Conservation (phyloP, 1,140 invertebrate species). For the Zelostemma sp. region DNA sequence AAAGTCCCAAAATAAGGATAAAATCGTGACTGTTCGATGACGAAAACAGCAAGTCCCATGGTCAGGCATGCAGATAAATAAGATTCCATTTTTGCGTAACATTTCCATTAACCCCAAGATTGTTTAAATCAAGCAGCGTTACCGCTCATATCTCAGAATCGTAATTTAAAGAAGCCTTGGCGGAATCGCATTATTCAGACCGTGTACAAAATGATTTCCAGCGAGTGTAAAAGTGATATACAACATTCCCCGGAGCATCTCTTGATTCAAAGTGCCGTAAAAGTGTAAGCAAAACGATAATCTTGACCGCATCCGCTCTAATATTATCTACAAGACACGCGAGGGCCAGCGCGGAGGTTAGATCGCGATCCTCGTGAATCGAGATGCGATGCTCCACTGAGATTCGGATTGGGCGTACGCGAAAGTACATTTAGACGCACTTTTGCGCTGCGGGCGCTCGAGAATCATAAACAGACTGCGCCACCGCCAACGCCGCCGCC, state of each 20-base stretch:
- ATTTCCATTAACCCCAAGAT: no score
- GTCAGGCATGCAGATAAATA: no score
- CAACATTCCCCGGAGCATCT: background rate
- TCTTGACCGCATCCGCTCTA: conserved; percentile 20
- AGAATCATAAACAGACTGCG: background rate
- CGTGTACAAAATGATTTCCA: background rate
- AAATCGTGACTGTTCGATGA: no score
- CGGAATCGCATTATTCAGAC: background rate
- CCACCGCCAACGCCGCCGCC: background rate
- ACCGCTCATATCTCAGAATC: no score
- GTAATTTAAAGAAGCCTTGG: no score
- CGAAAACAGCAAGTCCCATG: no score
- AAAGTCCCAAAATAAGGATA: no score
- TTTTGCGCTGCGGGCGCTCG: conserved; percentile 16
- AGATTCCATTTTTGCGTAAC: no score
- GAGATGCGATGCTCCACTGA: conserved; percentile 27
- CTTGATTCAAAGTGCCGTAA: background rate
- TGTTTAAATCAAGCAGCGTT: no score
- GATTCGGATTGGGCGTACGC: conserved; percentile 11
- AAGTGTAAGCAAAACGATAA: conserved; percentile 24
- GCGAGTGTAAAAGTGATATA: conserved; percentile 1
- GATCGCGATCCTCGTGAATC: conserved; percentile 11
- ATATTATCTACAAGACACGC: conserved; percentile 27
- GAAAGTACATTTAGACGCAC: conserved; percentile 28
- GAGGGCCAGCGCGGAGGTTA: conserved; percentile 7